A percentile compares a stretch with the other conserved stretches of the same genome.
These are phyloP conservation scores for Lycia hirtaria DNA, from an alignment of 2,888 invertebrate genomes.

Conservation along the genomic window DNA sequence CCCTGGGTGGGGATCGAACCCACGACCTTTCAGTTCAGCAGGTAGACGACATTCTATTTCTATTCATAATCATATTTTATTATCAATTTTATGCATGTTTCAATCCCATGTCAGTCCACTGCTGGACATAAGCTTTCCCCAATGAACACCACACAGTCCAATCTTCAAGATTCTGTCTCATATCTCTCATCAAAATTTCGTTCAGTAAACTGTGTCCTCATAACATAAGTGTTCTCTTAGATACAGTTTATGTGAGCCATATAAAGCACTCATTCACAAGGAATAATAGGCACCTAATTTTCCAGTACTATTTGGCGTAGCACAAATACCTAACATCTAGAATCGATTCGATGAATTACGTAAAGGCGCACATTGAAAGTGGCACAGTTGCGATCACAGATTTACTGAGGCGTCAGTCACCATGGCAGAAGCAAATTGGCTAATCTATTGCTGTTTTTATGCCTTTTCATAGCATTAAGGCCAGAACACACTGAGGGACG, in stretches of 20 bases:
- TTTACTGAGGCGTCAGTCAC: neutral
- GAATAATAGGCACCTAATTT: slow-evolving; percentile 11
- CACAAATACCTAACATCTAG: slow-evolving; percentile 35
- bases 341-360: slow-evolving; percentile 62
- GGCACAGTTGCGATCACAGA: slow-evolving; percentile 53
- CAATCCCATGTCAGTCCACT: no score
- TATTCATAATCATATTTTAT: no score
- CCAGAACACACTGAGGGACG: no score
- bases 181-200: no score
- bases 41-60: no score
- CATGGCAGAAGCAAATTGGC: neutral
- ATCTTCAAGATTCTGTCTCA: no score
- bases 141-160: no score
- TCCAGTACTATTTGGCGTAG: neutral
- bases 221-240: slow-evolving; percentile 1
- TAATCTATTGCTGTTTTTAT: neutral
- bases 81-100: no score
- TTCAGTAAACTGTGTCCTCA: neutral
- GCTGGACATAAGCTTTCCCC: no score
- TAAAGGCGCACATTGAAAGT: slow-evolving; percentile 58
- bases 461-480: no score
- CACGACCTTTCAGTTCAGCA: no score
- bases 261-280: neutral
- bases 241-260: neutral
- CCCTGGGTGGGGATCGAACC: no score